Evolutionary conservation across 2,797 vertebrate species (phyloP).

Genomic region (Etheostoma nigrum): DNA sequence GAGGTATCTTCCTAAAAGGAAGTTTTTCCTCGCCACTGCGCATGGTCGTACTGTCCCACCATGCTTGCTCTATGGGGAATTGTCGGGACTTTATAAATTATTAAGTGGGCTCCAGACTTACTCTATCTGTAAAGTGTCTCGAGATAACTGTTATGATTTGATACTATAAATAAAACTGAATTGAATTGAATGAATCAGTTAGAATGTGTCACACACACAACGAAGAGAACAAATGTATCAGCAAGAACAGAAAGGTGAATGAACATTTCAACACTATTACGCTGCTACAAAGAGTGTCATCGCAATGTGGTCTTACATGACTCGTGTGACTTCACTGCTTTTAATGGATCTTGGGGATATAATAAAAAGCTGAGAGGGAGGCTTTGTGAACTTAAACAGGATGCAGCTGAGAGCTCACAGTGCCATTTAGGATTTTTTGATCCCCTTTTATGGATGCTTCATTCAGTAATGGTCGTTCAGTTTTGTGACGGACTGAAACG

Average conservation of each 20-base stretch:
- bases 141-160: no score
- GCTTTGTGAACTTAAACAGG: slow-evolving; percentile 82
- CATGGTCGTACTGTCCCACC: no score
- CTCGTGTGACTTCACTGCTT: slow-evolving; percentile 67
- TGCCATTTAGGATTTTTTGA: slow-evolving; percentile 58
- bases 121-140: no score
- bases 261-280: slow-evolving; percentile 7
- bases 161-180: no score
- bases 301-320: slow-evolving; percentile 66
- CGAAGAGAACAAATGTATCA: neutral
- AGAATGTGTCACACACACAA: neutral
- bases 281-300: slow-evolving; percentile 35
- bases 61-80: no score
- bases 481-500: slow-evolving; percentile 43
- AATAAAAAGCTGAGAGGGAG: slow-evolving; percentile 67
- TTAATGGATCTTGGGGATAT: slow-evolving; percentile 67
- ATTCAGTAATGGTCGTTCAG: slow-evolving; percentile 39
- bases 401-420: slow-evolving; percentile 83
- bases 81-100: no score
- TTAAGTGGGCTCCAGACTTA: no score
- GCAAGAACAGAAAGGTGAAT: slow-evolving; percentile 2
- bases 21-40: no score
- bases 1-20: no score
- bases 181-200: no score
- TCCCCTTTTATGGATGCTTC: slow-evolving; percentile 40